A percentile compares a stretch with the other conserved stretches of the same genome.
Evolutionary conservation across 2,888 invertebrate genomes (phyloP).

Genomic region (Onchidella celtica): DNA sequence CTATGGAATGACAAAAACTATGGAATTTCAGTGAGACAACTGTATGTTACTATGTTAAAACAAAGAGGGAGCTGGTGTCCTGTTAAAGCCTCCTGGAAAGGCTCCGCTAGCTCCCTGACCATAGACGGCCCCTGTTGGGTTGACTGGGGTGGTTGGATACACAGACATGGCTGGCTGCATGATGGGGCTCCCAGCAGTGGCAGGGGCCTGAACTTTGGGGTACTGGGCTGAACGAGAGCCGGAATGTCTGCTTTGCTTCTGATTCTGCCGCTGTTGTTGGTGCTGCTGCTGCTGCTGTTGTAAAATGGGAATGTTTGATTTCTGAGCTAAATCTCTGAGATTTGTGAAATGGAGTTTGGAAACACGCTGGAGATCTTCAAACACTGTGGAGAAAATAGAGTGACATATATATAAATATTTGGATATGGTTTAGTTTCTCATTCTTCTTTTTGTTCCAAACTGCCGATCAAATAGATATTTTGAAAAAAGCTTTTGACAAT

Average conservation of each 20-base stretch:
- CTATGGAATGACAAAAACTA: too few species aligned
- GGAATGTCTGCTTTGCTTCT: slow-evolving; percentile 25
- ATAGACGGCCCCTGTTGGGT: slow-evolving; percentile 12
- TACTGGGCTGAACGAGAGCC: not conserved
- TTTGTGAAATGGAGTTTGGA: slow-evolving; percentile 66
- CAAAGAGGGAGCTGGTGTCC: slow-evolving; percentile 43
- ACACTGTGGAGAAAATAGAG: too few species aligned
- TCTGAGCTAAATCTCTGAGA: slow-evolving; percentile 60
- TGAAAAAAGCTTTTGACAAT: too few species aligned
- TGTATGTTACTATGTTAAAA: too few species aligned
- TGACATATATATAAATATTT: not conserved
- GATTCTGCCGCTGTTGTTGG: not conserved
- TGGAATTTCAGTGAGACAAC: too few species aligned
- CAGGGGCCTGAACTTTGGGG: not conserved
- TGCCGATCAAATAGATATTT: not conserved
- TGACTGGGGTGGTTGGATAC: slow-evolving; percentile 5
- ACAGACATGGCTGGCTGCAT: not conserved
- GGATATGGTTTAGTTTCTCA: not conserved
- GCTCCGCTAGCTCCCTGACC: slow-evolving; percentile 26
- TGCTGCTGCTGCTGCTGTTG: slow-evolving; percentile 51
- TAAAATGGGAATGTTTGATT: slow-evolving; percentile 61
- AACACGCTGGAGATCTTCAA: slow-evolving; percentile 69
- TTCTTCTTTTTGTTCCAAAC: not conserved
- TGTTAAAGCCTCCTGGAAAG: slow-evolving; percentile 42
- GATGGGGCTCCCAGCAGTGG: not conserved